These are phyloP conservation scores for Phrynocephalus vlangalii DNA, from an alignment of 2,797 vertebrate genomes.

Conservation along the genomic window DNA sequence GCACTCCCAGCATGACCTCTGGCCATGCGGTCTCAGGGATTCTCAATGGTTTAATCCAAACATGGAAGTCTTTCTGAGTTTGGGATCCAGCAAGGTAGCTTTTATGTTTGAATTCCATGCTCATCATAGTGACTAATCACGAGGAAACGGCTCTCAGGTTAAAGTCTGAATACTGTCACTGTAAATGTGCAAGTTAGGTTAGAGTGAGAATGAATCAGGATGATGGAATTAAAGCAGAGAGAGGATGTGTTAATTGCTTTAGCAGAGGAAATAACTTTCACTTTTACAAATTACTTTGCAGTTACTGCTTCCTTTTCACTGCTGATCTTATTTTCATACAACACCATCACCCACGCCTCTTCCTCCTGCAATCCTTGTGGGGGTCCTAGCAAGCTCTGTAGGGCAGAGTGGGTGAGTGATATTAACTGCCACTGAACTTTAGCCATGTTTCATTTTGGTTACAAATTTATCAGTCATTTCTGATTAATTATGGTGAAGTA, in stretches of 20 bases:
- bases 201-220: neutral
- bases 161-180: neutral
- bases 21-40: no score
- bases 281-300: neutral
- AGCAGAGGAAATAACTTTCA: neutral
- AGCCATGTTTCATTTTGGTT: constrained; percentile 22
- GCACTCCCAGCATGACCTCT: no score
- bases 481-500: neutral
- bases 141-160: neutral
- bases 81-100: neutral
- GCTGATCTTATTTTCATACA: neutral
- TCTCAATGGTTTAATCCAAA: no score
- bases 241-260: neutral
- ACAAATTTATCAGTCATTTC: constrained; percentile 21
- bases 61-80: no score
- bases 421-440: neutral
- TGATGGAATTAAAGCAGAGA: neutral
- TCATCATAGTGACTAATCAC: neutral
- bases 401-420: neutral
- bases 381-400: neutral
- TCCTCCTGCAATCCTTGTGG: neutral
- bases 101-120: neutral
- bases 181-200: neutral
- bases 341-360: neutral
- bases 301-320: neutral